These are phyloP conservation scores for Smittia sp. DNA, from an alignment of 2,888 invertebrate species.

Conservation along the genomic window DNA sequence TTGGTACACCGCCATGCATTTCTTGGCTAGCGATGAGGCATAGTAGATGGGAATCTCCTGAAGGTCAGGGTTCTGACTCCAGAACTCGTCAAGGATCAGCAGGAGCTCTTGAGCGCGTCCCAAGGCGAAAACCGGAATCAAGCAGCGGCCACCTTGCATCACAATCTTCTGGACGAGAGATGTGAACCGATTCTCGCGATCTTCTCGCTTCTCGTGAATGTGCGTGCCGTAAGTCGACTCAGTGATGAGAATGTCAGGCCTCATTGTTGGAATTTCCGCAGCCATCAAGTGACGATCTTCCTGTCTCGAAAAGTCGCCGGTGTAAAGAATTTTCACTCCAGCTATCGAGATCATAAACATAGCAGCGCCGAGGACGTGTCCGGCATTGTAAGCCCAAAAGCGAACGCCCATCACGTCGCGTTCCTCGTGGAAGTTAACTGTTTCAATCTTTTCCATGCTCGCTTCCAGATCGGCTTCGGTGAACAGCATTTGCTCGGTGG, in stretches of 20 bases:
- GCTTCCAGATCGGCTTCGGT: conserved; percentile 95
- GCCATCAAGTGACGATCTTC: conserved; percentile 99
- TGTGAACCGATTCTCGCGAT: conserved; percentile 92
- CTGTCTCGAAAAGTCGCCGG: conserved; percentile 97
- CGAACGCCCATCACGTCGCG: conserved; percentile 94
- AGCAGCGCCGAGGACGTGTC: conserved; percentile 97
- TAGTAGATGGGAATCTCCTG: conserved; percentile 99
- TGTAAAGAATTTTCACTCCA: conserved; percentile 92
- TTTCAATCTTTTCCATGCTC: conserved; percentile 98
- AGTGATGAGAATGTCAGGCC: conserved; percentile 95
- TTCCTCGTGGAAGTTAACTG: conserved; percentile 96
- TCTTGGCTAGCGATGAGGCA: conserved; percentile 97
- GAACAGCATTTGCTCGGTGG: conserved; percentile 95
- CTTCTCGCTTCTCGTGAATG: conserved; percentile 97
- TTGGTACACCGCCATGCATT: conserved; percentile 99
- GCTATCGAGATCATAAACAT: conserved; percentile 99
- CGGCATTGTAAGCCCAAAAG: conserved; percentile 99
- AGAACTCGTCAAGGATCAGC: conserved; percentile 95
- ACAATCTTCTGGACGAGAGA: conserved; percentile 93
- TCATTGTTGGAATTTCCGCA: conserved; percentile 94
- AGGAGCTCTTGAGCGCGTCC: conserved; percentile 95
- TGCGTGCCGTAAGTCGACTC: conserved; percentile 99
- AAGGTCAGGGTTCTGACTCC: conserved; percentile 94
- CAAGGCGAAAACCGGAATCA: conserved; percentile 97
- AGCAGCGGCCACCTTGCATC: conserved; percentile 91